phyloP scores from a whole-genome alignment of 2,888 invertebrate species.

The Drosophila affinis region DNA sequence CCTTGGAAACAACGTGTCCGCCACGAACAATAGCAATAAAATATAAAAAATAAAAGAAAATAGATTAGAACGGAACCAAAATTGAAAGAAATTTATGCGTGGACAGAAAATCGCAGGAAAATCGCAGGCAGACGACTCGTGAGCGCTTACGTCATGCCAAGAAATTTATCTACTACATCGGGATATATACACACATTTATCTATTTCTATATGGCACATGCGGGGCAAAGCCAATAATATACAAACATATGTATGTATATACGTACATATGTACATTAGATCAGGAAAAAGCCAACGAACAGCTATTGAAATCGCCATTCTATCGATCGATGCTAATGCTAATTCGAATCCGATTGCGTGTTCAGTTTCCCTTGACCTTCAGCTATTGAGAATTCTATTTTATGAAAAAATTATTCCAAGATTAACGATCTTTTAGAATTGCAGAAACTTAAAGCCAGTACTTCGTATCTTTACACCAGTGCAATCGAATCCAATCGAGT shows the following conservation, averaged over 20 bases:
- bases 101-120: constrained; percentile 27
- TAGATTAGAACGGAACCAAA: constrained; percentile 6
- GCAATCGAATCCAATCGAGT: no score
- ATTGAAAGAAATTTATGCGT: constrained; percentile 41
- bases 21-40: constrained; percentile 15
- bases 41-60: constrained; percentile 11
- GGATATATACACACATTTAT: constrained; percentile 36
- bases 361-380: neutral
- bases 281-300: constrained; percentile 6
- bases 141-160: constrained; percentile 74
- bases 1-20: constrained; percentile 21
- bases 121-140: constrained; percentile 58
- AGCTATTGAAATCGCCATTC: constrained; percentile 11
- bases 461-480: no score
- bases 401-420: no score
- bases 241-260: constrained; percentile 27
- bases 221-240: constrained; percentile 62
- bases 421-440: no score
- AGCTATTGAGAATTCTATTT: neutral
- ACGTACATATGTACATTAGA: constrained; percentile 31
- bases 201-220: constrained; percentile 74
- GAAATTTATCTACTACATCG: constrained; percentile 42
- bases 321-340: constrained; percentile 34
- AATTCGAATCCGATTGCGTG: neutral
- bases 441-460: no score